Evolutionary conservation across 1,140 invertebrate species (phyloP), one percentile per base, ranked within the genome.

Genomic region (Oncopeltus fasciatus): DNA sequence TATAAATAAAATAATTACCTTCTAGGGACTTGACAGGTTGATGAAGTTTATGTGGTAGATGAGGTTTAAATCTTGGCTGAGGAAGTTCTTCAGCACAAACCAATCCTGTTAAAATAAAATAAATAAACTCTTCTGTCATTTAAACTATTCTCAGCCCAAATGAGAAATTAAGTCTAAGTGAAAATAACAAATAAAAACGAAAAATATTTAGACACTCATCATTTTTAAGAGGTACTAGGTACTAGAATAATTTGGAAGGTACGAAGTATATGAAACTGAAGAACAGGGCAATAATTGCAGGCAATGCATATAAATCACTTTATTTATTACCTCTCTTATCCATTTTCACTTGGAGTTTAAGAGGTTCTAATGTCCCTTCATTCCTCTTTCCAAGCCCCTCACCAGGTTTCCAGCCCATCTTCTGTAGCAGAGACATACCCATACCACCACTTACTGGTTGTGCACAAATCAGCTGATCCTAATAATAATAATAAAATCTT

Each of bases 331-430:
- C 70, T 88, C 87, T 89, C 68, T 95, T 92, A 72, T 98, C 93
- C 63, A 92, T 80, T 74, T 98, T 98, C 5, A 98, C 85, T 73
- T 95, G 92, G 0, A 97, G 75, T 49, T 90, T 76, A 1, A 98
- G 75, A 0, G 95, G 95, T 70, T 91, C 90, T 18, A 92, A 73
- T 0, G 85, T 82, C 0, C 95, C 95, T 67, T 93, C 90, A 72
- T 92, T 92, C 70, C 94, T 88, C 72, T 95, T 95, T 20, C 95
- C 95, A 28, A 98, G 78, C 46, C 94, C 94, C 74, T 92, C 90
- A 1, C 95, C 95, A 2, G 92, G 91, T 67, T 85, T 87, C 95
- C 95, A 98, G 38, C 95, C 95, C 95, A 98, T 98, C 78, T 97
- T 97, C 75, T 95, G 88, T 18, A 98, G 78, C 49, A 98, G 77